Percentiles rank a stretch among this genome's conserved stretches.
phyloP scores from a whole-genome alignment of 2,888 invertebrate species.

The Meganola albula region DNA sequence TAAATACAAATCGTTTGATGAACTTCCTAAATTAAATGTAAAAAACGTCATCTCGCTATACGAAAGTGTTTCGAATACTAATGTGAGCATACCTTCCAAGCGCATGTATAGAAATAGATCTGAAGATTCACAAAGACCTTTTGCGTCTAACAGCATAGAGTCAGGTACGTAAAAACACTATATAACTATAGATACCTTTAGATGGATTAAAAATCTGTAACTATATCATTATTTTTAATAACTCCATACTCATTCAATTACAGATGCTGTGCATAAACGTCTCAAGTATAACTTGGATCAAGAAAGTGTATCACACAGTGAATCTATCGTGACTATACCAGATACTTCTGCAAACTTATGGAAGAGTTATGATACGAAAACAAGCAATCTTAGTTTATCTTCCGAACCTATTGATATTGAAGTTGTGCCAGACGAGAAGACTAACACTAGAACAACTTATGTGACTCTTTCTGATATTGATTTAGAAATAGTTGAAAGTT shows the following conservation, averaged over 20 bases:
- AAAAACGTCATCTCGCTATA: constrained; percentile 65
- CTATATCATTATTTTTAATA: no score
- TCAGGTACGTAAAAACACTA: constrained; percentile 41
- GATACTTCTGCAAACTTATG: constrained; percentile 28
- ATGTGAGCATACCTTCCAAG: constrained; percentile 33
- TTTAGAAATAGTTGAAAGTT: constrained; percentile 61
- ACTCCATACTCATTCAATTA: constrained; percentile 13
- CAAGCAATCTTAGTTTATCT: constrained; percentile 35
- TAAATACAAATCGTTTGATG: constrained; percentile 65
- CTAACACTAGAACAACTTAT: constrained; percentile 50
- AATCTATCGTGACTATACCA: constrained; percentile 14
- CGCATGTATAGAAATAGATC: constrained; percentile 36
- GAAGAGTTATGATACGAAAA: constrained; percentile 33
- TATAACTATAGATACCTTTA: no score
- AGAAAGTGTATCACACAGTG: constrained; percentile 17
- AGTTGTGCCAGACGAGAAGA: constrained; percentile 33
- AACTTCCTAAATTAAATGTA: constrained; percentile 63
- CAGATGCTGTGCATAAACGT: constrained; percentile 42
- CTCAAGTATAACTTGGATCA: no score
- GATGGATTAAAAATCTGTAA: no score
- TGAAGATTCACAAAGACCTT: constrained; percentile 36
- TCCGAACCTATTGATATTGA: constrained; percentile 40
- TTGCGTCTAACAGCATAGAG: constrained; percentile 43
- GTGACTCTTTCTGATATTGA: constrained; percentile 65
- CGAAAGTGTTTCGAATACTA: constrained; percentile 56